Evolutionary conservation across 2,797 vertebrate species (phyloP).

Genomic region (Telmatherina bonti): DNA sequence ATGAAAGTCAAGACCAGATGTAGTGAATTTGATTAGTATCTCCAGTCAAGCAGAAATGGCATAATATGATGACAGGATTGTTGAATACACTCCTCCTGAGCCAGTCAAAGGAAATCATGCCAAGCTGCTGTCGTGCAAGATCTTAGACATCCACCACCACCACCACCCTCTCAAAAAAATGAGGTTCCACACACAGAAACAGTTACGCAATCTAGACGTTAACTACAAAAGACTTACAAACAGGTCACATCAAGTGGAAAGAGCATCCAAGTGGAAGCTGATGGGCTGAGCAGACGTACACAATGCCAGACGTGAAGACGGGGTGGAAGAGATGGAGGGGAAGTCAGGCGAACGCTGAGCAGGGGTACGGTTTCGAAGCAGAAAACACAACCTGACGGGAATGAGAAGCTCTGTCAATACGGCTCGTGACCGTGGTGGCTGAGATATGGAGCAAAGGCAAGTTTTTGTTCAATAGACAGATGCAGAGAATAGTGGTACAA

Average conservation of each 20-base stretch:
- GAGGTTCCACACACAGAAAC: constrained; percentile 1
- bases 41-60: constrained; percentile 47
- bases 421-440: constrained; percentile 36
- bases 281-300: constrained; percentile 47
- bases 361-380: constrained; percentile 52
- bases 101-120: constrained; percentile 33
- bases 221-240: constrained; percentile 55
- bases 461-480: no score
- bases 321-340: constrained; percentile 55
- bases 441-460: constrained; percentile 4
- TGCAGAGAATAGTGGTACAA: no score
- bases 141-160: neutral
- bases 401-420: constrained; percentile 63
- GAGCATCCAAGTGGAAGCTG: constrained; percentile 53
- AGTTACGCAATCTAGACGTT: constrained; percentile 47
- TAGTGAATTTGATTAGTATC: constrained; percentile 47
- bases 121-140: neutral
- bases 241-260: constrained; percentile 57
- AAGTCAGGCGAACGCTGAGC: constrained; percentile 56
- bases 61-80: constrained; percentile 41
- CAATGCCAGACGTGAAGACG: constrained; percentile 36
- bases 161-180: neutral
- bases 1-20: constrained; percentile 40
- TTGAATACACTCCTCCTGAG: constrained; percentile 54
- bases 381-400: constrained; percentile 69